Conservation (phyloP, 2,113 vertebrate species). For the Cryptoleucopteryx plumbea region DNA sequence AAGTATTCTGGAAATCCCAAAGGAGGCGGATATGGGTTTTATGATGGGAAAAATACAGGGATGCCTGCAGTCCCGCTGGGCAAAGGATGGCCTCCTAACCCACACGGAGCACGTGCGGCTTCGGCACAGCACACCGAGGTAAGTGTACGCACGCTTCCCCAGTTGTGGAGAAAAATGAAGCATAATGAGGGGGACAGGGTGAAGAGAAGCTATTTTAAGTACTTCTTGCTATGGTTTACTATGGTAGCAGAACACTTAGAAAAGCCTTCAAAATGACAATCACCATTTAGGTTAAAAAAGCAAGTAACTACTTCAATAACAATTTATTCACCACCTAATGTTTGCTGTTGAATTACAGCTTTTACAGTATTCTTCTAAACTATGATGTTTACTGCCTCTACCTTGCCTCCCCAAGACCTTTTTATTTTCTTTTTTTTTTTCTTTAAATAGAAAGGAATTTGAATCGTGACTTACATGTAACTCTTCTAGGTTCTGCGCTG, state of each 20-base stretch:
- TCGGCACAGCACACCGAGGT: not conserved
- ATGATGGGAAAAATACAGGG: not conserved
- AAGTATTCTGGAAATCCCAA: not conserved
- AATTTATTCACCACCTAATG: slow-evolving; percentile 39
- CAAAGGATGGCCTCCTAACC: not conserved
- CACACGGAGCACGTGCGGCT: accelerated
- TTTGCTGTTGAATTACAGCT: slow-evolving; percentile 41
- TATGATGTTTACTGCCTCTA: not conserved
- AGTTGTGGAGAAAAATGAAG: not conserved
- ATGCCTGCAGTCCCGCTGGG: not conserved
- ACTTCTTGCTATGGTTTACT: not conserved
- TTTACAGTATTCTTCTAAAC: slow-evolving; percentile 30
- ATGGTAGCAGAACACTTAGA: slow-evolving; percentile 7
- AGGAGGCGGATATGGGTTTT: not conserved
- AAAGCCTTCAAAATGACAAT: slow-evolving; percentile 41
- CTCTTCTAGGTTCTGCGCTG: slow-evolving; percentile 75
- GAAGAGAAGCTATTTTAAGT: slow-evolving; percentile 22
- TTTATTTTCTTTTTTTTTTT: not conserved
- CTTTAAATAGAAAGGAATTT: slow-evolving; percentile 38
- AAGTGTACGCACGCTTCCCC: not conserved
- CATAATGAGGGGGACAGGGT: not conserved
- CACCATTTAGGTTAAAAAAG: slow-evolving; percentile 45
- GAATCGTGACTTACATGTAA: slow-evolving; percentile 76
- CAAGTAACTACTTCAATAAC: slow-evolving; percentile 15
- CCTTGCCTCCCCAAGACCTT: not conserved